Evolutionary conservation across 2,888 invertebrate genomes (phyloP).

Genomic region (Rotaria socialis): DNA sequence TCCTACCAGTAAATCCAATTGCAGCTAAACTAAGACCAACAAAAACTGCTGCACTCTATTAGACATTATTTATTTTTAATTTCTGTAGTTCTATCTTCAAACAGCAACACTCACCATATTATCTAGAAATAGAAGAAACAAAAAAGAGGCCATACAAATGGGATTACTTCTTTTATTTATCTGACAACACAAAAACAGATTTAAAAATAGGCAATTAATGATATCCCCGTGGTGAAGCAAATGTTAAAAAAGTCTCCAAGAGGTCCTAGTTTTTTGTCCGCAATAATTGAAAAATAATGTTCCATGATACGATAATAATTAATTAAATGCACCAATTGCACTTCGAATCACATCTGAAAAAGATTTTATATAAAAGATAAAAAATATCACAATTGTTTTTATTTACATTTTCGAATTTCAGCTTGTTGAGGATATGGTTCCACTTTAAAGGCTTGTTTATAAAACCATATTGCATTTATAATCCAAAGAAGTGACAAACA

Average conservation of each 20-base stretch:
- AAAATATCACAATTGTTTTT: neutral
- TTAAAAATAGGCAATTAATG: neutral
- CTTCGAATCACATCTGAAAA: conserved; percentile 40
- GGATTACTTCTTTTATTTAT: neutral
- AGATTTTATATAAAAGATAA: neutral
- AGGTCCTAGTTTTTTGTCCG: conserved; percentile 38
- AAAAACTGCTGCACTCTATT: neutral
- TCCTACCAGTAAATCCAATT: neutral
- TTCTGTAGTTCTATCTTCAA: neutral
- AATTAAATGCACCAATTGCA: conserved; percentile 37
- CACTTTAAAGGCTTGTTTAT: conserved; percentile 42
- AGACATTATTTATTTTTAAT: neutral
- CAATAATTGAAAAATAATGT: conserved; percentile 38
- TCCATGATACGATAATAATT: conserved; percentile 39
- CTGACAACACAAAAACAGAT: neutral
- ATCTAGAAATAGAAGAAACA: neutral
- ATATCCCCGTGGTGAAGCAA: conserved; percentile 42
- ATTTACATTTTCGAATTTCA: conserved; percentile 42
- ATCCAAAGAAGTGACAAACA: conserved; percentile 46
- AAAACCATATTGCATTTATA: conserved; percentile 44
- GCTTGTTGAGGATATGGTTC: conserved; percentile 40
- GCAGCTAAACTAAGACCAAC: neutral
- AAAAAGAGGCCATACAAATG: neutral
- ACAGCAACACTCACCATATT: neutral
- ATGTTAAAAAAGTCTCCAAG: conserved; percentile 42